Percentiles rank a stretch among this genome's conserved stretches.
Evolutionary conservation across 1,140 invertebrate species (phyloP).

Genomic region (Lasioglossum albipes): DNA sequence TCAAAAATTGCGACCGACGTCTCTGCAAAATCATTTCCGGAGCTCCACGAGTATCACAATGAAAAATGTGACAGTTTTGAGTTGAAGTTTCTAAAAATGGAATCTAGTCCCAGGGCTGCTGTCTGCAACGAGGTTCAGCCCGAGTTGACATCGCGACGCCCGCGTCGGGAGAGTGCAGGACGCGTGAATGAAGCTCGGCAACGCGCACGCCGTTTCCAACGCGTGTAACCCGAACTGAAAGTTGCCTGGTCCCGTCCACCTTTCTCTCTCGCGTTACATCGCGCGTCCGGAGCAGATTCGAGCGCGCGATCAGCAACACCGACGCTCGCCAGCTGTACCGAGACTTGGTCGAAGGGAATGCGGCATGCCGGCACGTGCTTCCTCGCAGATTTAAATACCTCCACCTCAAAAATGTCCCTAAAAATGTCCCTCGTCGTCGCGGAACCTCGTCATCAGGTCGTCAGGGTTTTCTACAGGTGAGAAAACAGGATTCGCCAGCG

Average conservation of each 20-base stretch:
- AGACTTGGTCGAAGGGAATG: slow-evolving; percentile 66
- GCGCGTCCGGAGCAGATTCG: slow-evolving; percentile 12
- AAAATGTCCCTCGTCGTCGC: neutral
- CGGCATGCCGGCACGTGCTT: slow-evolving; percentile 67
- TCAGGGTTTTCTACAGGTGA: no score
- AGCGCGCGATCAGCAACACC: slow-evolving; percentile 37
- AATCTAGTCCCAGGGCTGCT: no score
- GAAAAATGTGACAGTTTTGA: no score
- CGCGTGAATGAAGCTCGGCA: slow-evolving; percentile 52
- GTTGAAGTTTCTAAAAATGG: no score
- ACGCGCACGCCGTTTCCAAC: slow-evolving; percentile 37
- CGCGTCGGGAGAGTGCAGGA: neutral
- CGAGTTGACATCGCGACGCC: no score
- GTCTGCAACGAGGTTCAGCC: no score
- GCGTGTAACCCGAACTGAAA: slow-evolving; percentile 60
- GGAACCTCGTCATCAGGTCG: neutral
- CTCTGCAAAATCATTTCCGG: no score
- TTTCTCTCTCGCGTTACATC: slow-evolving; percentile 40
- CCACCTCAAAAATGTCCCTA: neutral
- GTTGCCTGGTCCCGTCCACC: slow-evolving; percentile 18
- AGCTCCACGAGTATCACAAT: no score
- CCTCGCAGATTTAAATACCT: slow-evolving; percentile 5
- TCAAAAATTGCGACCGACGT: no score
- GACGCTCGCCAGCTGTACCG: slow-evolving; percentile 67
- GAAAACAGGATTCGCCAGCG: no score